Evolutionary conservation across 2,888 invertebrate species (phyloP).

Genomic region (Nezara viridula): DNA sequence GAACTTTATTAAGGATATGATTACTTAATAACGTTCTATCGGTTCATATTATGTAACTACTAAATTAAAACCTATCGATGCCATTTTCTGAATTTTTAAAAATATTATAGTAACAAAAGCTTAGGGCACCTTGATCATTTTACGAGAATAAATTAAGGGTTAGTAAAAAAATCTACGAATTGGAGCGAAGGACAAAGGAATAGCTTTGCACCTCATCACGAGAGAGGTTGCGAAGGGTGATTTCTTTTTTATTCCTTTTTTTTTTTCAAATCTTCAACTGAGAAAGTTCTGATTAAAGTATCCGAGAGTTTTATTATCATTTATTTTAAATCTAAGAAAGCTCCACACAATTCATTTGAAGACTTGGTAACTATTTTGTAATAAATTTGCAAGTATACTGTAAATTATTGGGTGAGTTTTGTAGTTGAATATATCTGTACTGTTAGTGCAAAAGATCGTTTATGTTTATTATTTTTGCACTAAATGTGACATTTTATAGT

Average conservation of each 20-base stretch:
- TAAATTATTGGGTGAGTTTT: too few relatives aligned
- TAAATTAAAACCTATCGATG: too few relatives aligned
- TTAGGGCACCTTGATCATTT: neutral
- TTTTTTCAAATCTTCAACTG: neutral
- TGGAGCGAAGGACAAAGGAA: slow-evolving; percentile 1
- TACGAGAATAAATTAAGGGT: neutral
- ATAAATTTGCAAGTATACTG: too few relatives aligned
- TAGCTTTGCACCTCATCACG: slow-evolving; percentile 24
- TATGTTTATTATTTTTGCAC: too few relatives aligned
- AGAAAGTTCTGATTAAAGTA: neutral
- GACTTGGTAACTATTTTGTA: neutral
- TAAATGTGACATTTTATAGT: too few relatives aligned
- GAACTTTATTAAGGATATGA: too few relatives aligned
- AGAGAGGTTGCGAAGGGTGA: neutral
- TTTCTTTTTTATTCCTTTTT: neutral
- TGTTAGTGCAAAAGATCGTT: too few relatives aligned
- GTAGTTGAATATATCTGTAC: too few relatives aligned
- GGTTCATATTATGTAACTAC: too few relatives aligned
- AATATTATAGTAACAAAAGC: neutral
- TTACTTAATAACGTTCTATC: too few relatives aligned
- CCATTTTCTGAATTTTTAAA: neutral
- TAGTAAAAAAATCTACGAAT: neutral
- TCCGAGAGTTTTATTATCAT: neutral
- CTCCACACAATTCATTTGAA: neutral
- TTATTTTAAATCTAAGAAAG: neutral